Conservation (phyloP, 2,888 invertebrate genomes). For the Drosophila koepferae region DNA sequence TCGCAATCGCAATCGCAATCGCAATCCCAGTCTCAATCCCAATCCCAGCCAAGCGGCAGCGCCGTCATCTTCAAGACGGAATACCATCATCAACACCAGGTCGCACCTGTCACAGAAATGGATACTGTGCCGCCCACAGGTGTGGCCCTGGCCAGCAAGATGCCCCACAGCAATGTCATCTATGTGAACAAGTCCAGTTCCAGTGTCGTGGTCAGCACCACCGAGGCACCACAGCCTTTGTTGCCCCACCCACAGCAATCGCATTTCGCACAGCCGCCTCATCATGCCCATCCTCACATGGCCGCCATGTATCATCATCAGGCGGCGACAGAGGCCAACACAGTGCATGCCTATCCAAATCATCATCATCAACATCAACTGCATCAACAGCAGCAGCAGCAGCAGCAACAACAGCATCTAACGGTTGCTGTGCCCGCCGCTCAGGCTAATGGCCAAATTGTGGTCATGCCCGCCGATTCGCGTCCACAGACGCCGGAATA, state of each 20-base stretch:
- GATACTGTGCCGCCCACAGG: conserved; percentile 82
- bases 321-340: conserved; percentile 26
- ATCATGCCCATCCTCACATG: conserved; percentile 65
- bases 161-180: conserved; percentile 84
- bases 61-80: conserved; percentile 55
- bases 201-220: conserved; percentile 57
- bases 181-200: conserved; percentile 79
- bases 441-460: conserved; percentile 52
- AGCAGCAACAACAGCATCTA: conserved; percentile 57
- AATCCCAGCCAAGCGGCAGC: conserved; percentile 19
- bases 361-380: conserved; percentile 49
- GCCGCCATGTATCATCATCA: conserved; percentile 54
- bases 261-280: conserved; percentile 44
- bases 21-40: conserved; percentile 8
- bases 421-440: conserved; percentile 19
- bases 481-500: conserved; percentile 85
- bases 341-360: conserved; percentile 34
- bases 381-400: conserved; percentile 45
- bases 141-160: conserved; percentile 76
- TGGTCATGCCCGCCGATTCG: conserved; percentile 80
- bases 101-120: conserved; percentile 82
- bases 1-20: conserved; percentile 5
- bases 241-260: conserved; percentile 16
- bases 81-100: conserved; percentile 56
- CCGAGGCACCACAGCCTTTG: conserved; percentile 32